Evolutionary conservation across 2,797 vertebrate species (phyloP).

Genomic region (Platalea minor): DNA sequence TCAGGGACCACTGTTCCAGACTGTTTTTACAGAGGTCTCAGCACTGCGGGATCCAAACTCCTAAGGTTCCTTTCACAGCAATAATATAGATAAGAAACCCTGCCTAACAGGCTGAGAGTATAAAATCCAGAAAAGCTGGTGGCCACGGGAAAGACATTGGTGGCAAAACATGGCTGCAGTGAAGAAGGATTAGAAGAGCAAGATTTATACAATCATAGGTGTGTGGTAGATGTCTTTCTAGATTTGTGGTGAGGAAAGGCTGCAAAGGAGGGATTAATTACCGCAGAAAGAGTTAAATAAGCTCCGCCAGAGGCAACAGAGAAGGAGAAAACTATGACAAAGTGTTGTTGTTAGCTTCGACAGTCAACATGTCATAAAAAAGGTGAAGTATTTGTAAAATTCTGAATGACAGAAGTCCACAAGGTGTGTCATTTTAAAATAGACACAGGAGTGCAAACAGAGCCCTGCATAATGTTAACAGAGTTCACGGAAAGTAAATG

Average conservation of each 20-base stretch:
- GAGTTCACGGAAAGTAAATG: slow-evolving; percentile 57
- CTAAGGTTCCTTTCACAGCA: neutral
- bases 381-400: slow-evolving; percentile 61
- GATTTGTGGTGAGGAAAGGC: neutral
- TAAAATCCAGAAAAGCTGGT: neutral
- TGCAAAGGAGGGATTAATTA: neutral
- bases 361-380: slow-evolving; percentile 25
- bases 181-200: neutral
- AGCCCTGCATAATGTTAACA: slow-evolving; percentile 14
- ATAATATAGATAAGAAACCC: neutral
- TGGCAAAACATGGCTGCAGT: neutral
- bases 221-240: neutral
- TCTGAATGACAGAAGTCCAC: slow-evolving; percentile 44
- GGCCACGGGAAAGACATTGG: neutral
- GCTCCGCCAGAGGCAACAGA: neutral
- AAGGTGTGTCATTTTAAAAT: slow-evolving; percentile 65
- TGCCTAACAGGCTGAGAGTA: neutral
- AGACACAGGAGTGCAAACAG: slow-evolving; percentile 35
- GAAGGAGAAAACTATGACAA: slow-evolving; percentile 14
- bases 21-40: neutral
- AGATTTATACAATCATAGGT: neutral
- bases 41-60: neutral
- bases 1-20: neutral
- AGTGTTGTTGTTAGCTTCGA: neutral
- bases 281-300: neutral